Evolutionary conservation across 2,888 invertebrate species (phyloP).

Genomic region (Venustoraphidia nigricollis): DNA sequence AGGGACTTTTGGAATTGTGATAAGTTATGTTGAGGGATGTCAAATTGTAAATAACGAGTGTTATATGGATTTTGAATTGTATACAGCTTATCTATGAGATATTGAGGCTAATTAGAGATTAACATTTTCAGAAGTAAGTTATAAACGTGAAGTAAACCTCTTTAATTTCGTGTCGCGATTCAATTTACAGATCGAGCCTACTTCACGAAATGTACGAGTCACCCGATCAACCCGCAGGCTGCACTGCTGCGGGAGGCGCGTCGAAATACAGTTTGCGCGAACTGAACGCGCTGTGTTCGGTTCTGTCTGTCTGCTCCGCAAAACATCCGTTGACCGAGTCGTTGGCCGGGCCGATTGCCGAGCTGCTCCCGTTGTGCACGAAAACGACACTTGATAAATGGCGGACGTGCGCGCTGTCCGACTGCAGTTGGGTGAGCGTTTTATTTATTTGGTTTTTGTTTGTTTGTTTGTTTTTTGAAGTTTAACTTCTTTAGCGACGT

Average conservation of each 20-base stretch:
- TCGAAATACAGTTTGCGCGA: constrained; percentile 2
- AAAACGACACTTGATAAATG: constrained; percentile 4
- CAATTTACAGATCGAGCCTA: constrained; percentile 24
- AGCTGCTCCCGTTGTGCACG: constrained; percentile 3
- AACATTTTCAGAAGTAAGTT: no score
- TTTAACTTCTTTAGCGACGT: no score
- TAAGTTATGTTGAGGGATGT: no score
- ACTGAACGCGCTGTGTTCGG: constrained; percentile 1
- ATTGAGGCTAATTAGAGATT: no score
- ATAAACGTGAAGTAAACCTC: no score
- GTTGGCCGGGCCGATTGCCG: constrained; percentile 2
- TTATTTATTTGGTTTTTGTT: neutral
- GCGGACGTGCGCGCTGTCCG: neutral
- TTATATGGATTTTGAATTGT: no score
- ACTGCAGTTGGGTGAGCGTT: constrained; percentile 2
- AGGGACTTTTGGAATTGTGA: no score
- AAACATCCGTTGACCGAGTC: constrained; percentile 2
- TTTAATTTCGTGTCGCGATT: neutral
- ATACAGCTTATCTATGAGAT: no score
- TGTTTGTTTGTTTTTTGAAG: no score
- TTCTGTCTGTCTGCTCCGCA: constrained; percentile 2
- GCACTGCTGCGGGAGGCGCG: neutral
- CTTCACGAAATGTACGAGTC: constrained; percentile 30
- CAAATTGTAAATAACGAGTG: no score
- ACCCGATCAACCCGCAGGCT: constrained; percentile 13